Conservation (phyloP, 2,797 vertebrate species). For the Takifugu ocellatus region DNA sequence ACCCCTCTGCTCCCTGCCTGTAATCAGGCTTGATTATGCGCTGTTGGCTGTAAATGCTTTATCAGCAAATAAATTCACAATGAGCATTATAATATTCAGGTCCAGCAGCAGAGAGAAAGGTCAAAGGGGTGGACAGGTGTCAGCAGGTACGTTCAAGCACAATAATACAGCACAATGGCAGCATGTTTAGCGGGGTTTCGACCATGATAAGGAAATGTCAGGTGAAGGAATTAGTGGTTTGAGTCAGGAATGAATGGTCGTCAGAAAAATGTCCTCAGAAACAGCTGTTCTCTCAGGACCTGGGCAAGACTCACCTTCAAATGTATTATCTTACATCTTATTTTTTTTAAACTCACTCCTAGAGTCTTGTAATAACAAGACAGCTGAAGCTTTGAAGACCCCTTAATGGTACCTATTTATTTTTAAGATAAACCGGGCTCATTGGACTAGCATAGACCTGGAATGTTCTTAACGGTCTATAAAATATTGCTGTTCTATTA, state of each 20-base stretch:
- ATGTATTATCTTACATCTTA: too few species aligned
- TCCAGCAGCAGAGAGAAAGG: conserved; percentile 22
- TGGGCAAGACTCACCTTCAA: too few species aligned
- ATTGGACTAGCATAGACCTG: too few species aligned
- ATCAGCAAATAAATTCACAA: conserved; percentile 57
- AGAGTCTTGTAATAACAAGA: too few species aligned
- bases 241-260: conserved; percentile 25
- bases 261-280: not conserved
- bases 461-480: too few species aligned
- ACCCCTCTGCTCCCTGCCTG: conserved; percentile 45
- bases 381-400: too few species aligned
- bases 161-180: not conserved
- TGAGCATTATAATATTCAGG: conserved; percentile 51
- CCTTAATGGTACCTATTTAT: too few species aligned
- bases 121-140: conserved; percentile 22
- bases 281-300: not conserved
- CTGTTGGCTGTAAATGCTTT: conserved; percentile 45
- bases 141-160: conserved; percentile 12
- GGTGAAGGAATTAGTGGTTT: conserved; percentile 22
- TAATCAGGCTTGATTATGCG: conserved; percentile 64
- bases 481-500: too few species aligned
- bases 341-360: too few species aligned
- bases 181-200: conserved; percentile 2
- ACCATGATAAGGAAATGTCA: conserved; percentile 20
- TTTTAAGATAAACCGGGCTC: too few species aligned